Conservation (phyloP, 2,888 invertebrate species). For the Drosophila mercatorum region DNA sequence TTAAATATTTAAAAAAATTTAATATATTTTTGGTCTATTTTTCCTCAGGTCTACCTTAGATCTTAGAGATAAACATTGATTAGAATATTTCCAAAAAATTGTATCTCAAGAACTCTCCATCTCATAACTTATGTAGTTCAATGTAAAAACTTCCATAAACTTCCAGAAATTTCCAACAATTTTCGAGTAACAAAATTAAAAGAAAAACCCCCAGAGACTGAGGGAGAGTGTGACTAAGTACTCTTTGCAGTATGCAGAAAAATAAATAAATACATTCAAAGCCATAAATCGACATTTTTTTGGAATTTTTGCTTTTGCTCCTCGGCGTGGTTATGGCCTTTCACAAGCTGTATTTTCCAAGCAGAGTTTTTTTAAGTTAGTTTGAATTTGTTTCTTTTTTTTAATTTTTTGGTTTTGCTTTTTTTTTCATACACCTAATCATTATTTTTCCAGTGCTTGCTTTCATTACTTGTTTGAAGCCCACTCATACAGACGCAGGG, state of each 20-base stretch:
- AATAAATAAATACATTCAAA: not conserved
- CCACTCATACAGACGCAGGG: conserved; percentile 21
- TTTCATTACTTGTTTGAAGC: conserved; percentile 70
- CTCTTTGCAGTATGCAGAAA: not conserved
- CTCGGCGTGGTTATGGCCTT: not conserved
- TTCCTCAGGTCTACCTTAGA: too few species aligned
- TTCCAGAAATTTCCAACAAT: not conserved
- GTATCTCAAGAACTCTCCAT: too few species aligned
- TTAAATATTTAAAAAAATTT: too few species aligned
- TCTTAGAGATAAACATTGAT: too few species aligned
- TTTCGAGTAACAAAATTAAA: not conserved
- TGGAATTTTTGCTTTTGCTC: conserved; percentile 17
- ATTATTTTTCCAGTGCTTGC: conserved; percentile 75
- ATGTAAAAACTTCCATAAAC: not conserved
- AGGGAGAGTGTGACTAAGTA: not conserved
- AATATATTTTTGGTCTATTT: too few species aligned
- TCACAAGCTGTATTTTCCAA: conserved; percentile 36
- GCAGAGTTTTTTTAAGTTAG: conserved; percentile 52
- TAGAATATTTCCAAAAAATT: too few species aligned
- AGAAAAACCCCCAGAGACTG: not conserved
- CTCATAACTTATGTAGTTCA: too few species aligned
- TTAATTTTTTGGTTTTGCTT: not conserved
- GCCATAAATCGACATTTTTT: conserved; percentile 59
- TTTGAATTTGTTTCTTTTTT: conserved; percentile 42
- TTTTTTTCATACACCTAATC: conserved; percentile 58